phyloP scores from a whole-genome alignment of 2,113 vertebrate species.

The Rhineura floridana region DNA sequence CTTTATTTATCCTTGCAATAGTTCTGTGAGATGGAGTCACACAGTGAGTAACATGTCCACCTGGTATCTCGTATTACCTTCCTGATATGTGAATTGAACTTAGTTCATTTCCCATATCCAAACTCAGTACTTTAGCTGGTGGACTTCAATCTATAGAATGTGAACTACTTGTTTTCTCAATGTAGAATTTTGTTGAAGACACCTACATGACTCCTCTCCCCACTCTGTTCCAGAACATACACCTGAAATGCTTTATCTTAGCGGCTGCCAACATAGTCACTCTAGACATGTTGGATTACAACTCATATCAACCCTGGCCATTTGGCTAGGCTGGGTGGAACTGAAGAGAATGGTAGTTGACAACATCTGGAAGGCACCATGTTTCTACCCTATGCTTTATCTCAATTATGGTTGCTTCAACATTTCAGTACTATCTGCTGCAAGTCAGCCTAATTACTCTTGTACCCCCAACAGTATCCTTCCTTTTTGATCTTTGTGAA shows the following conservation, averaged over 20 bases:
- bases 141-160: background rate
- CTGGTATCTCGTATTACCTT: background rate
- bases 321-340: background rate
- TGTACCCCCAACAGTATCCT: background rate
- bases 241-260: background rate
- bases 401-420: background rate
- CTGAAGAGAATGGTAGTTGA: background rate
- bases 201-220: background rate
- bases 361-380: background rate
- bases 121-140: too few species aligned
- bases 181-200: background rate
- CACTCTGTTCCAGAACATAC: background rate
- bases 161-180: background rate
- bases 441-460: background rate
- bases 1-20: background rate
- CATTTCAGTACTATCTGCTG: too few species aligned
- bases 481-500: background rate
- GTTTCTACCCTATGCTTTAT: background rate
- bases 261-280: too few species aligned
- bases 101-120: background rate
- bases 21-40: background rate
- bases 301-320: background rate
- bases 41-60: background rate
- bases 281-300: background rate
- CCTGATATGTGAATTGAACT: background rate